phyloP scores from a whole-genome alignment of 2,888 invertebrate species.

The Brachyptera putata region DNA sequence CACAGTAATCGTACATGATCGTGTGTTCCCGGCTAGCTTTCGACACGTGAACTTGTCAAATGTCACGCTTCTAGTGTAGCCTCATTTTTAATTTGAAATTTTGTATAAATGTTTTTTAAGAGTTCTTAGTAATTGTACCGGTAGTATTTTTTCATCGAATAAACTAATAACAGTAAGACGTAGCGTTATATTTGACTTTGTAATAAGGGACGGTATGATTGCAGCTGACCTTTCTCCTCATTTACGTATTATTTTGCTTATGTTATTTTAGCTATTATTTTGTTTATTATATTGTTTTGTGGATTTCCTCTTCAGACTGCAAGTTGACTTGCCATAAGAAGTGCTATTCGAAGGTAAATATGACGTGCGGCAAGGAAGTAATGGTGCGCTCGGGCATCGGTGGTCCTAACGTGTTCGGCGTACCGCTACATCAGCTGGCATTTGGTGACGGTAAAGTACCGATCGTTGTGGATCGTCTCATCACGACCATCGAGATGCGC shows the following conservation, averaged over 20 bases:
- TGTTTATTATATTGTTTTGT: conserved; percentile 16
- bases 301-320: conserved; percentile 56
- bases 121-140: no score
- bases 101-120: no score
- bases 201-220: no score
- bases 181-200: no score
- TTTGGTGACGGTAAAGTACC: conserved; percentile 78
- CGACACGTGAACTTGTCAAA: no score
- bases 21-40: no score
- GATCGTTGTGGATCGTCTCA: conserved; percentile 79
- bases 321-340: conserved; percentile 92
- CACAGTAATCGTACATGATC: no score
- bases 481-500: conserved; percentile 85
- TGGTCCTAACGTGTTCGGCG: conserved; percentile 69
- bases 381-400: conserved; percentile 8
- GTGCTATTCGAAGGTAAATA: conserved; percentile 72
- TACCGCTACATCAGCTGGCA: conserved; percentile 68
- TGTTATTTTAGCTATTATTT: background rate
- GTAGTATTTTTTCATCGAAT: no score
- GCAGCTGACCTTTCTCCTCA: no score
- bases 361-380: conserved; percentile 50
- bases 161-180: no score
- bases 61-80: no score
- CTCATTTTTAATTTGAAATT: no score
- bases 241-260: background rate